phyloP scores from a whole-genome alignment of 2,888 invertebrate genomes.

The Caenorhabditis panamensis region DNA sequence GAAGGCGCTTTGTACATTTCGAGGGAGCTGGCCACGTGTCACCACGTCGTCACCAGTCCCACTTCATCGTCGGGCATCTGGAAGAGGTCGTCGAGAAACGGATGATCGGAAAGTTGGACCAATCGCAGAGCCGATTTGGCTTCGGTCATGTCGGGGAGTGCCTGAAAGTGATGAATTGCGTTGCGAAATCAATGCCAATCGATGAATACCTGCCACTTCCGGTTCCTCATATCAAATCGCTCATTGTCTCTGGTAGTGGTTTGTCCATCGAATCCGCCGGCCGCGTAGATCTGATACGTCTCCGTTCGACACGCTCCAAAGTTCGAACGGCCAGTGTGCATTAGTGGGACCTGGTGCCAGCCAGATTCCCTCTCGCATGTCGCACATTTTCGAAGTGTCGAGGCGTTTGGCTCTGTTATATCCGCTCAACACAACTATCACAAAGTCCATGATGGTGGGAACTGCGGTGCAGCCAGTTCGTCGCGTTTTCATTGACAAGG shows the following conservation, averaged over 20 bases:
- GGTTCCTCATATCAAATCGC: constrained; percentile 48
- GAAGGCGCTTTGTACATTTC: no score
- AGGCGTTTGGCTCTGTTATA: constrained; percentile 60
- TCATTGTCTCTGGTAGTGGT: constrained; percentile 56
- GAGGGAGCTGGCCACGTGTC: no score
- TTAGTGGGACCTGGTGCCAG: constrained; percentile 61
- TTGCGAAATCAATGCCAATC: no score
- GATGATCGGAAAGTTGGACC: constrained; percentile 50
- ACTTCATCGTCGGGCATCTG: constrained; percentile 49
- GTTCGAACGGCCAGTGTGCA: constrained; percentile 62
- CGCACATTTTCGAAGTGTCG: constrained; percentile 63
- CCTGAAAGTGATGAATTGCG: no score
- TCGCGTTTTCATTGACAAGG: constrained; percentile 50
- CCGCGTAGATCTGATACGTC: constrained; percentile 53
- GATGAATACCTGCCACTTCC: constrained; percentile 60
- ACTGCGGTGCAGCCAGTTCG: constrained; percentile 63
- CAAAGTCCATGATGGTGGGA: constrained; percentile 43
- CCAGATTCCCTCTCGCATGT: constrained; percentile 63
- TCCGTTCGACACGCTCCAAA: constrained; percentile 41
- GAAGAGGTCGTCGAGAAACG: constrained; percentile 57
- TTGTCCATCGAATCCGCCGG: constrained; percentile 68
- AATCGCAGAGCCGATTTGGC: constrained; percentile 63
- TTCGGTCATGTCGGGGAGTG: constrained; percentile 52
- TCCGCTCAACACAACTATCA: constrained; percentile 61
- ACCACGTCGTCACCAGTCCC: constrained; percentile 43